Conservation (phyloP, 2,888 invertebrate species). For the Temnothorax rugatulus region DNA sequence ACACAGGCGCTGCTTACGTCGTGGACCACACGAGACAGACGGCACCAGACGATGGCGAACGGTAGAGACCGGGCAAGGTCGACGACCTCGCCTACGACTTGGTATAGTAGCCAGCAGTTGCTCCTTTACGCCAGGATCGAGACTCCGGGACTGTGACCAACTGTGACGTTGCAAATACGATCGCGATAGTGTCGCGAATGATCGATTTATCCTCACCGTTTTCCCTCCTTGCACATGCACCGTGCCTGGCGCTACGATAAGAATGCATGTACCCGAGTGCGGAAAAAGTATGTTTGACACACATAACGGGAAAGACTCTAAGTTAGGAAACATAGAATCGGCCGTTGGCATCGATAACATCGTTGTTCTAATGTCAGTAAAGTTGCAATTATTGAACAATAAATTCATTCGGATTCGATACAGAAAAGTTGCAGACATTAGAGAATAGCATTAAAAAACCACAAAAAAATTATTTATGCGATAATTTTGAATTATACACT, state of each 20-base stretch:
- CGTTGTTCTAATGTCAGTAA: neutral
- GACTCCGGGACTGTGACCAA: constrained; percentile 34
- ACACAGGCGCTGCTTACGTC: neutral
- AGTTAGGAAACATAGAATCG: neutral
- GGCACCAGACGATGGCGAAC: constrained; percentile 56
- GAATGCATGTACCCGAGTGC: neutral
- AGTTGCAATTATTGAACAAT: neutral
- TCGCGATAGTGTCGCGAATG: constrained; percentile 56
- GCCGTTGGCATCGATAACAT: neutral
- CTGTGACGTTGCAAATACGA: constrained; percentile 55
- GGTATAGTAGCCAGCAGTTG: constrained; percentile 39
- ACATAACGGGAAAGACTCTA: neutral
- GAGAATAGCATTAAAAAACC: neutral
- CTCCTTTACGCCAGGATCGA: constrained; percentile 51
- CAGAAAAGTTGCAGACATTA: neutral
- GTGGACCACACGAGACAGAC: constrained; percentile 40
- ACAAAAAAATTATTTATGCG: neutral
- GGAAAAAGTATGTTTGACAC: neutral
- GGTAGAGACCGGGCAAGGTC: constrained; percentile 65
- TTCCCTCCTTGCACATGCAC: constrained; percentile 12
- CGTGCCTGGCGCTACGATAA: constrained; percentile 31
- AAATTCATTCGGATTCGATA: neutral
- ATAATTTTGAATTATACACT: neutral
- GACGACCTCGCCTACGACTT: constrained; percentile 71
- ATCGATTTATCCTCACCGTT: constrained; percentile 50